phyloP scores from a whole-genome alignment of 2,888 invertebrate species.

The Mythimna vitellina region DNA sequence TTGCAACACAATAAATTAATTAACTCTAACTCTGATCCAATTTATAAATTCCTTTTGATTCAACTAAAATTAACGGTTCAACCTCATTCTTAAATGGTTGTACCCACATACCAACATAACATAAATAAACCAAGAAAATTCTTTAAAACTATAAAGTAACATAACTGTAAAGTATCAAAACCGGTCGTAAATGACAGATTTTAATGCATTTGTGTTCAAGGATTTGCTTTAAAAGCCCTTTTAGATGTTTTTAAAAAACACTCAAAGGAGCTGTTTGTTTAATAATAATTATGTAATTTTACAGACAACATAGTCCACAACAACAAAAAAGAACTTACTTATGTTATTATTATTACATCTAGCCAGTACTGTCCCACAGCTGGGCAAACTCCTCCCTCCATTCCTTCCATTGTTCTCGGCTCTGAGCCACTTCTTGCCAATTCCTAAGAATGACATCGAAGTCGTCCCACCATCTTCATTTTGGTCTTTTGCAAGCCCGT shows the following conservation, averaged over 20 bases:
- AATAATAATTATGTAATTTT: not conserved
- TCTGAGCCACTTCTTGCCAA: too few relatives aligned
- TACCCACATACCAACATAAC: conserved; percentile 1
- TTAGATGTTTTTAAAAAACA: conserved; percentile 17
- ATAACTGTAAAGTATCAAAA: conserved; percentile 1
- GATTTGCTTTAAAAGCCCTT: conserved; percentile 22
- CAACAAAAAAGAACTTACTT: too few relatives aligned
- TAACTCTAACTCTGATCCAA: conserved; percentile 24
- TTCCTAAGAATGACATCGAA: too few relatives aligned
- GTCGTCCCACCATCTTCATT: too few relatives aligned
- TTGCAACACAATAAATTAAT: conserved; percentile 42
- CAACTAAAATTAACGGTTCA: conserved; percentile 31
- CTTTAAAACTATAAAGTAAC: conserved; percentile 13
- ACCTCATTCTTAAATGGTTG: conserved; percentile 41
- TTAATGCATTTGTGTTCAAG: conserved; percentile 27
- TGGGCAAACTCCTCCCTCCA: too few relatives aligned
- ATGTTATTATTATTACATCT: too few relatives aligned
- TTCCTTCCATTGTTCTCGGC: too few relatives aligned
- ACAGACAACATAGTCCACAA: too few relatives aligned
- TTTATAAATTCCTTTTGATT: conserved; percentile 49
- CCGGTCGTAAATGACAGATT: conserved; percentile 27
- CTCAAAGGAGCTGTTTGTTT: conserved; percentile 11
- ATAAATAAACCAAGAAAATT: conserved; percentile 30
- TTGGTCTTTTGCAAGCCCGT: not conserved
- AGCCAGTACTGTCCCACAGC: too few relatives aligned